Evolutionary conservation across 2,888 invertebrate genomes (phyloP), one percentile per base, ranked within the genome.

Genomic region (Ophonus ardosiacus): DNA sequence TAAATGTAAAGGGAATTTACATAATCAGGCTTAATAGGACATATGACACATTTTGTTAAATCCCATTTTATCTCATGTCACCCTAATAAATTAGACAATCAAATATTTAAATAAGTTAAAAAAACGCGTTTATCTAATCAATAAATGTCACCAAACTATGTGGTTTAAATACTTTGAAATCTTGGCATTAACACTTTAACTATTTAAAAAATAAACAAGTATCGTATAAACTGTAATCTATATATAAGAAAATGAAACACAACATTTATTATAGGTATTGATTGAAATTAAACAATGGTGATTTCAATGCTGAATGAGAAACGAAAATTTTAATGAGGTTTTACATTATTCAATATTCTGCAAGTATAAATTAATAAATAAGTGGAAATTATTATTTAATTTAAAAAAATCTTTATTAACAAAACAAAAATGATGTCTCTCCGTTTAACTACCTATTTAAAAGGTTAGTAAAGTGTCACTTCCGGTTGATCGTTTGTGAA

Each of bases 1-100:
- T 59, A 17, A 17, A 59, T 59, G 1, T 59, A 59, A 0, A 3
- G 7, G 0, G n/a, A 59, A 59, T 59, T 15, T 59, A 59, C 59
- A 59, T 17, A 59, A 1, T 51, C 13, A 5, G 13, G 6, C 0
- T 51, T 13, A 51, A 51, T 2, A 51, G 1, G 1, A 51, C 43
- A 51, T 0, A 10, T 51, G 1, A 51, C 43, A 51, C 13, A 10
- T 51, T 51, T 13, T 7, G 2, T 31, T 51, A 21, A 10, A 21
- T 63, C 24, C 18, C 24, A n/a, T 0, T 38, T 68, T 31, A 68
- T 31, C 15, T 15, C 38, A 15, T 15, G 68, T 7, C 31, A 68
- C 7, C 31, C 65, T 38, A 68, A 68, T 38, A 68, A 68, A 38
- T 68, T 68, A 63, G 21, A 63, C 43, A 51, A 2, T 51, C 43